phyloP scores from a whole-genome alignment of 2,888 invertebrate species.

The Lypha dubia region DNA sequence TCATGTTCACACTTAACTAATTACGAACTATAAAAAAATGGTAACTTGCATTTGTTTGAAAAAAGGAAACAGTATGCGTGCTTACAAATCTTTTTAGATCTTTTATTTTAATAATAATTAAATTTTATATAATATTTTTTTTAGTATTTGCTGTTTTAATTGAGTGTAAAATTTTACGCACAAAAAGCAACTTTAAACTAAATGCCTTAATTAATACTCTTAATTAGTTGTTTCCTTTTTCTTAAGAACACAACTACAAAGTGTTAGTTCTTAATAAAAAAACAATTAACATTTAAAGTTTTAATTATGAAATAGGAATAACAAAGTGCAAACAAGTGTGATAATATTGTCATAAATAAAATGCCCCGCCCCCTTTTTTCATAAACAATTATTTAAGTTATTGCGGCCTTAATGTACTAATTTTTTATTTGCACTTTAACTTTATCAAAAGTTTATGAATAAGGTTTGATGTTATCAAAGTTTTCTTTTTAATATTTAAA shows the following conservation, averaged over 20 bases:
- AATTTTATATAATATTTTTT: constrained; percentile 17
- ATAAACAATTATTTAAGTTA: too few species aligned
- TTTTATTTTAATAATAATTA: not conserved
- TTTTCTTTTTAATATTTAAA: too few species aligned
- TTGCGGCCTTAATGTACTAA: too few species aligned
- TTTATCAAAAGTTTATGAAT: too few species aligned
- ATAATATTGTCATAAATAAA: constrained; percentile 22
- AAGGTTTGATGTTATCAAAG: too few species aligned
- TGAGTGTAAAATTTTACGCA: constrained; percentile 55
- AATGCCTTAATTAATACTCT: constrained; percentile 63
- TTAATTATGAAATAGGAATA: not conserved
- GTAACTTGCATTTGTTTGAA: not conserved
- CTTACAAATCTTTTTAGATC: constrained; percentile 21
- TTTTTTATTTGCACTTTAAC: too few species aligned
- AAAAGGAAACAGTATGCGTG: not conserved
- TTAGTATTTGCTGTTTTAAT: constrained; percentile 55
- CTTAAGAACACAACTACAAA: not conserved
- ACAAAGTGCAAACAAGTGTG: not conserved
- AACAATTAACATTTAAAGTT: constrained; percentile 20
- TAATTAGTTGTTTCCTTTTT: constrained; percentile 69
- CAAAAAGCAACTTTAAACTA: constrained; percentile 35
- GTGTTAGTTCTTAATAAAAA: constrained; percentile 32
- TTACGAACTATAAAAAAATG: constrained; percentile 42
- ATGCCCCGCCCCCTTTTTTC: too few species aligned
- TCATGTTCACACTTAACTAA: constrained; percentile 35